These are phyloP conservation scores for Epistrophe grossulariae DNA, from an alignment of 2,888 invertebrate species.

Conservation along the genomic window DNA sequence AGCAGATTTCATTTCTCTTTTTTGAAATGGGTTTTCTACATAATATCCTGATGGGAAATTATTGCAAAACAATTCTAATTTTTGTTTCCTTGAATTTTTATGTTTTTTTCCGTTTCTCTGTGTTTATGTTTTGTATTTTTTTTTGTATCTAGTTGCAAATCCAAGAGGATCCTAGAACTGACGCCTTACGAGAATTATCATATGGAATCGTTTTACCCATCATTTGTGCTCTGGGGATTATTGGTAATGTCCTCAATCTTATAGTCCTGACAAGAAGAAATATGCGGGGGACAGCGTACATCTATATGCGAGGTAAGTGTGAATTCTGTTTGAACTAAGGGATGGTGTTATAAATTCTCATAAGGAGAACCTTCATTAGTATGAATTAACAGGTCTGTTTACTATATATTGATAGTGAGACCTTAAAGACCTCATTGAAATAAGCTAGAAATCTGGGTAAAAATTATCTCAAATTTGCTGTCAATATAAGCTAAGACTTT, in stretches of 20 bases:
- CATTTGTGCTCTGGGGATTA: conserved; percentile 89
- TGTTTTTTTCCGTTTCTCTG: background rate
- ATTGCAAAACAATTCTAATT: conserved; percentile 48
- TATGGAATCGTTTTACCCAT: conserved; percentile 89
- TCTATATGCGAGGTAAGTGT: conserved; percentile 90
- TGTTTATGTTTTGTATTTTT: conserved; percentile 9
- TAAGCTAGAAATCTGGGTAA: no score
- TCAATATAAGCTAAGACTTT: no score
- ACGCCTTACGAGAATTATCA: conserved; percentile 86
- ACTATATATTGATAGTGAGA: background rate
- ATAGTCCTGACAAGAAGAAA: conserved; percentile 90
- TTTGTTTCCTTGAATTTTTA: background rate
- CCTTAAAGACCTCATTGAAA: no score
- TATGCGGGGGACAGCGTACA: conserved; percentile 91
- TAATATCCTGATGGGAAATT: conserved; percentile 59
- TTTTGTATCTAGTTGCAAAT: conserved; percentile 76
- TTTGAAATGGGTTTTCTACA: background rate
- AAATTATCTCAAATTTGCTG: no score
- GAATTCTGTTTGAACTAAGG: background rate
- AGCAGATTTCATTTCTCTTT: conserved; percentile 23
- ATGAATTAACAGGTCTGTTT: background rate
- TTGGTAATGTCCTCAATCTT: conserved; percentile 91
- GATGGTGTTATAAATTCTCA: background rate
- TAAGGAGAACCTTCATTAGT: background rate
- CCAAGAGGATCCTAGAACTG: conserved; percentile 86